Evolutionary conservation across 2,888 invertebrate species (phyloP), one percentile per base, ranked within the genome.

Genomic region (Lasius fuliginosus): DNA sequence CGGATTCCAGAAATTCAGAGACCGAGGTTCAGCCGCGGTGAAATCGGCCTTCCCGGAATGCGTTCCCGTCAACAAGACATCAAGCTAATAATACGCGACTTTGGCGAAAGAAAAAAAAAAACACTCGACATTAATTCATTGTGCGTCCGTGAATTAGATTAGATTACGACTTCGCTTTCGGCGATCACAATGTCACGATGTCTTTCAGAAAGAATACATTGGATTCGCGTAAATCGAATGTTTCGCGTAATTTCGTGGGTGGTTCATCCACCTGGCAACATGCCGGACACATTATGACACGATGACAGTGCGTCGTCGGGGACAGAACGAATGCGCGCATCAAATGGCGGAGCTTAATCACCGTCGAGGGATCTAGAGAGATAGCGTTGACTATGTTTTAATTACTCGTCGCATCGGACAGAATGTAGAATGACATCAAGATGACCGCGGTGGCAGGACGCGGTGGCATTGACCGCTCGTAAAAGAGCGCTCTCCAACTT

Each of bases 321-420:
- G n/a, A 40, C 58, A 15, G 46, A 56, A 8, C 49, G 53, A 60
- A 69, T 36, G 67, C 73, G 83, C 76, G 87, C 83, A 83, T 87
- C 88, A 74, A 84, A 90, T 82, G 83, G 86, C 71, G 77, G 79
- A 84, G 79, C 87, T 92, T 92, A 92, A 93, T 92, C 91, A 92
- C 88, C 82, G 90, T 84, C 90, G 84, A 71, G 87, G 91, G 88
- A 93, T 93, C 91, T 89, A 77, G 23, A 89, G 93, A 93, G 93
- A 93, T 92, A 93, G 87, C 92, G 88, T 92, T 93, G 93, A 93
- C 91, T 93, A 91, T 92, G 87, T 92, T 93, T 93, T 93, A 93
- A 93, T 93, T 93, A 92, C 91, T 88, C 90, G 86, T 71, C 85
- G 92, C 90, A 84, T 85, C 84, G 88, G 74, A 58, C 85, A 74